A percentile compares a stretch with the other conserved stretches of the same genome.
These are phyloP conservation scores for Melozone crissalis DNA, from an alignment of 2,113 vertebrate species.

Conservation along the genomic window DNA sequence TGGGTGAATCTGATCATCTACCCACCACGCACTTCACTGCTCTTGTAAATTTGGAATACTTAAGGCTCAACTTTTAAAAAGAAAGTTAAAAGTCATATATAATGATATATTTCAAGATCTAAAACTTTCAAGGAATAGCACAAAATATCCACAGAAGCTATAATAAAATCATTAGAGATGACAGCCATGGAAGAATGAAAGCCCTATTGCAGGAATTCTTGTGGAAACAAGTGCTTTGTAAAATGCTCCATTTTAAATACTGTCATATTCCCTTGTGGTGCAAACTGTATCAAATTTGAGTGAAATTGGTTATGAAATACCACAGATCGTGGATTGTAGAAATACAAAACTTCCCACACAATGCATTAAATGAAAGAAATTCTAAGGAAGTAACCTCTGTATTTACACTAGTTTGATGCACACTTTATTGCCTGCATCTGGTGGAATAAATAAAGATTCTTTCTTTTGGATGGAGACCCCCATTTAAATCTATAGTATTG, in stretches of 20 bases:
- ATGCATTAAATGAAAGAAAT: background rate
- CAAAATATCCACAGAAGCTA: background rate
- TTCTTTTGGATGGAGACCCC: background rate
- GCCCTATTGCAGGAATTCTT: background rate
- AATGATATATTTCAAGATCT: background rate
- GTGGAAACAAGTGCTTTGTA: background rate
- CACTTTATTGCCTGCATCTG: background rate
- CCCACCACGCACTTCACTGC: rapidly evolving
- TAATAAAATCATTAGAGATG: background rate
- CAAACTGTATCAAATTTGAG: background rate
- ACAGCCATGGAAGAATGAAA: background rate
- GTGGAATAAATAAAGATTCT: background rate
- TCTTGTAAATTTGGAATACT: background rate
- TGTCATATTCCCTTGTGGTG: background rate
- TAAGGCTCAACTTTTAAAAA: background rate
- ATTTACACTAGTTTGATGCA: background rate
- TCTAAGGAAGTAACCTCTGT: background rate
- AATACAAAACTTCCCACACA: background rate
- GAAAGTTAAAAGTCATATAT: background rate
- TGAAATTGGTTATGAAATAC: background rate
- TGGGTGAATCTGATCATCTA: rapidly evolving
- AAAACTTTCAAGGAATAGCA: background rate
- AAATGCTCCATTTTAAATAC: background rate
- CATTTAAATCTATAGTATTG: background rate
- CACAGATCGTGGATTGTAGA: background rate